Evolutionary conservation across 1,140 invertebrate species (phyloP).

Genomic region (Atopsyche davidsoni): DNA sequence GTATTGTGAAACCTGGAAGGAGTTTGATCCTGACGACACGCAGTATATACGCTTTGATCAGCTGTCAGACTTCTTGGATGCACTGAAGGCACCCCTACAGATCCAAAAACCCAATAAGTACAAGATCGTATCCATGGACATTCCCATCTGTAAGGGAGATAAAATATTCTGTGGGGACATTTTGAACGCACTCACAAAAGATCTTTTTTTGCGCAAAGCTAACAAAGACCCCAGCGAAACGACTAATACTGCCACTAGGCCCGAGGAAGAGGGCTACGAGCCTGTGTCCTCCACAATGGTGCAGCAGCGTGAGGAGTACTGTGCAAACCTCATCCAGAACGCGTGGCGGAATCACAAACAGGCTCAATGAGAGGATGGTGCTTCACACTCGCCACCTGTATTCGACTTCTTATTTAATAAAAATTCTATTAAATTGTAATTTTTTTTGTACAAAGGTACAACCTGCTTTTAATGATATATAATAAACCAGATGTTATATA

Average conservation of each 20-base stretch:
- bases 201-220: conserved; percentile 93
- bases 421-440: no score
- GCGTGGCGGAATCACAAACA: no score
- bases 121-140: conserved; percentile 97
- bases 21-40: conserved; percentile 95
- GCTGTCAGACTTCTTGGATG: conserved; percentile 90
- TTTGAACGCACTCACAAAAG: conserved; percentile 88
- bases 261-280: conserved; percentile 84
- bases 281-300: conserved; percentile 88
- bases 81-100: conserved; percentile 85
- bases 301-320: conserved; percentile 92
- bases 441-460: no score
- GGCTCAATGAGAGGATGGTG: no score
- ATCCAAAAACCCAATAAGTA: conserved; percentile 98
- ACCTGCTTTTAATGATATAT: no score
- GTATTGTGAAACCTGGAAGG: conserved; percentile 99
- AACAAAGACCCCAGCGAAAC: conserved; percentile 84
- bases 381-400: no score
- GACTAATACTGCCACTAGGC: conserved; percentile 64
- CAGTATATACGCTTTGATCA: conserved; percentile 93
- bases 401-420: no score
- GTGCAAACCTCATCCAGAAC: conserved; percentile 88
- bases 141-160: conserved; percentile 94
- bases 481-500: no score
- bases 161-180: conserved; percentile 97